A percentile compares a stretch with the other conserved stretches of the same genome.
Conservation (phyloP, 2,113 vertebrate genomes). For the Burhinus bistriatus region DNA sequence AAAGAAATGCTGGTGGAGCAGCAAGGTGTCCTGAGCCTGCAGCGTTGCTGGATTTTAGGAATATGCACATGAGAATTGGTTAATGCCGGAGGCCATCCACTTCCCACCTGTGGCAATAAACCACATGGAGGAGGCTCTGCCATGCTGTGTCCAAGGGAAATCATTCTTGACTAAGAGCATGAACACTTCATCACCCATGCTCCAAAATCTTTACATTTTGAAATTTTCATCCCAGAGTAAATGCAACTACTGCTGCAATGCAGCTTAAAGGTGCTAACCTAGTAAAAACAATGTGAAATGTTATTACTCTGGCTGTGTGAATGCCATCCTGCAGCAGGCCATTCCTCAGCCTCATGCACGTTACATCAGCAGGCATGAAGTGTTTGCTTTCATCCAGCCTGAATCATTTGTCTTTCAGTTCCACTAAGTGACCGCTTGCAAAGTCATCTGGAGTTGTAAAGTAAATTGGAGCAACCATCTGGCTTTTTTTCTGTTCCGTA, state of each 20-base stretch:
- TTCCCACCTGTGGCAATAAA: not conserved
- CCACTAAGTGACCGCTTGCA: not conserved
- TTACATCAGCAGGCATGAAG: accelerated
- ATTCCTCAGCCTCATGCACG: accelerated
- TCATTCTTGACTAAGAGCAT: not conserved
- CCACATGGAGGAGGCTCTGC: not conserved
- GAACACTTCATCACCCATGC: not conserved
- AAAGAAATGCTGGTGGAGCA: not conserved
- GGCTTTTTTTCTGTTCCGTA: not conserved
- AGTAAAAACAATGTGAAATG: not conserved
- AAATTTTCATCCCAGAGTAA: not conserved
- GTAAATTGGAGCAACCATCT: constrained; percentile 14
- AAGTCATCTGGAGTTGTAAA: constrained; percentile 44
- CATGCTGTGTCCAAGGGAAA: not conserved
- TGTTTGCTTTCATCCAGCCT: not conserved
- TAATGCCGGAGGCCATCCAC: accelerated
- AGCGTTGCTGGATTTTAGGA: accelerated
- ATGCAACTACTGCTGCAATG: not conserved
- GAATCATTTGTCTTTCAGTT: not conserved
- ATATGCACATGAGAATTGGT: accelerated
- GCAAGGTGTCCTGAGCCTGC: accelerated
- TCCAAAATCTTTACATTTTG: not conserved
- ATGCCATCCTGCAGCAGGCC: not conserved
- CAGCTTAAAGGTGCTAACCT: not conserved
- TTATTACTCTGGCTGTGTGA: not conserved